Conservation (phyloP, 2,797 vertebrate genomes). For the Scolopax bukidnonensis region DNA sequence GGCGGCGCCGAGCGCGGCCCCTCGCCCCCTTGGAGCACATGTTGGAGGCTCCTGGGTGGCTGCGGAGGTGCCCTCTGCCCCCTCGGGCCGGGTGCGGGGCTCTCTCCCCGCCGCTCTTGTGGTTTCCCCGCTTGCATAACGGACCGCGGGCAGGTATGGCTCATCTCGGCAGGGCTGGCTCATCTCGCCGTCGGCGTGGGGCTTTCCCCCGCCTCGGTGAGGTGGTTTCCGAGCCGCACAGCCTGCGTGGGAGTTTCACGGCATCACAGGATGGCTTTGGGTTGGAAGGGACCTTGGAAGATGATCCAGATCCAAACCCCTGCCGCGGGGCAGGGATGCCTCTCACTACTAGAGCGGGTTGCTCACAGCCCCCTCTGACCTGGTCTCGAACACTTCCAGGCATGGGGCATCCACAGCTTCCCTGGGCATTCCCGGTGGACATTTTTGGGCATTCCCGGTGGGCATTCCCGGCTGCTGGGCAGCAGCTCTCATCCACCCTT, state of each 20-base stretch:
- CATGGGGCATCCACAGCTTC: too few relatives aligned
- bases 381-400: too few relatives aligned
- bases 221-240: background rate
- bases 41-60: background rate
- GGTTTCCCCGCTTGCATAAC: background rate
- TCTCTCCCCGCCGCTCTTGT: background rate
- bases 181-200: background rate
- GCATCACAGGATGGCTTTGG: too few relatives aligned
- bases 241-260: background rate
- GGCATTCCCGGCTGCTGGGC: background rate
- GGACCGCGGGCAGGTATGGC: background rate
- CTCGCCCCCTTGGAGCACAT: background rate
- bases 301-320: too few relatives aligned
- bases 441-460: background rate
- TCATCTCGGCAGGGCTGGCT: background rate
- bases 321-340: too few relatives aligned
- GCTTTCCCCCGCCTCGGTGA: background rate
- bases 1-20: background rate
- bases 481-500: accelerated
- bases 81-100: background rate
- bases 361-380: too few relatives aligned
- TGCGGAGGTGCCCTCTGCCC: background rate
- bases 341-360: too few relatives aligned
- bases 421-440: too few relatives aligned
- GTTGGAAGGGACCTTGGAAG: too few relatives aligned